Evolutionary conservation across 2,888 invertebrate species (phyloP), one percentile per base, ranked within the genome.

Genomic region (Tetropium fuscum): DNA sequence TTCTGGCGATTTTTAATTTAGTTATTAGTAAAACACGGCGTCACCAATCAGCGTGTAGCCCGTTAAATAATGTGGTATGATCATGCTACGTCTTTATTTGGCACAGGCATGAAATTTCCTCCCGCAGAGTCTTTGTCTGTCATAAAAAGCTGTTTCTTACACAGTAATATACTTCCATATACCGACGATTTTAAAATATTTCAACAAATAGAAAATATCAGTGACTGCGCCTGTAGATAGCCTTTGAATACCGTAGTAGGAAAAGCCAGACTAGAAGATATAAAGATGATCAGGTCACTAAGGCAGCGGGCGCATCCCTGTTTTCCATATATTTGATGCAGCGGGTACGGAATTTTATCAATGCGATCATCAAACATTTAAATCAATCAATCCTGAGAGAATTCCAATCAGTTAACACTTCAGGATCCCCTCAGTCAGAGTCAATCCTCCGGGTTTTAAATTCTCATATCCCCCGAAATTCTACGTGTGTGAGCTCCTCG

Each of bases 301-400:
- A 36, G 8, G 18, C 41, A n/a, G 20, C 20, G 36, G 34, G 19
- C 16, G 51, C 47, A 22, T n/a, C n/a, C n/a, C n/a, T 43, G 38
- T 40, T n/a, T 49, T 54, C 58, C 38, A 40, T 53, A 51, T 38
- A n/a, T 22, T 13, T 38, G 25, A 3, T 15, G 22, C 18, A 51
- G 18, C 25, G 18, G 27, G 25, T 30, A 43, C 11, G 43, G 53
- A 40, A 43, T 60, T 63, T 57, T 60, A 53, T 68, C 69, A 66
- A 71, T 65, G 53, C 60, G 54, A 51, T 65, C 64, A 71, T 71
- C 69, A 71, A 67, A 71, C 69, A 71, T 71, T 71, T 68, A 71
- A 71, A 71, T 71, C 68, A 68, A 70, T 68, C 71, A 68, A 60
- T 64, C 68, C 56, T 51, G 34, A 54, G 69, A 60, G 71, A 66